Evolutionary conservation across 2,797 vertebrate genomes (phyloP).

Genomic region (Bufotes viridis): DNA sequence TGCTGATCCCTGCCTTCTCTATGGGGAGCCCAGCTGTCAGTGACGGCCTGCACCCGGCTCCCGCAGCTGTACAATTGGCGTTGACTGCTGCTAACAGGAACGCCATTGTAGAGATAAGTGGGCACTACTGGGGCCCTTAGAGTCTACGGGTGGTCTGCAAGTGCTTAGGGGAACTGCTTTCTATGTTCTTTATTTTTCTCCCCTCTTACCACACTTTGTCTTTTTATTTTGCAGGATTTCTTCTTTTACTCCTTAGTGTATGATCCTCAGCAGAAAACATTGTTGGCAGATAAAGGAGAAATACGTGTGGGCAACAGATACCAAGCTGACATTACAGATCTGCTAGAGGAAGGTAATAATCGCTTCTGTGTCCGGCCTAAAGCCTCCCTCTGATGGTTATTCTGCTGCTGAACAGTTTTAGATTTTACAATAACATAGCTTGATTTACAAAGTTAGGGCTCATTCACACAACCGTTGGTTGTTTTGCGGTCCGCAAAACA

Average conservation of each 20-base stretch:
- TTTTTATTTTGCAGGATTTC: conserved; percentile 83
- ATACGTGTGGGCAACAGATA: conserved; percentile 97
- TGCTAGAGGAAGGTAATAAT: conserved; percentile 88
- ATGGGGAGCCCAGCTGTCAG: too few relatives aligned
- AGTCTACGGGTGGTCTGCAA: too few relatives aligned
- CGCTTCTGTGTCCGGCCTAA: neutral
- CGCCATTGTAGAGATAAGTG: too few relatives aligned
- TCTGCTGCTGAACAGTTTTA: neutral
- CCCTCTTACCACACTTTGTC: conserved; percentile 35
- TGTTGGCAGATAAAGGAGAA: conserved; percentile 96
- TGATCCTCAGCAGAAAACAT: conserved; percentile 97
- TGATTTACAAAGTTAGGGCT: neutral
- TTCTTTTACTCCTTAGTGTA: conserved; percentile 99
- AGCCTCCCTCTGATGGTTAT: neutral
- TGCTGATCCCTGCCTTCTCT: too few relatives aligned
- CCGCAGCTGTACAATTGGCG: too few relatives aligned
- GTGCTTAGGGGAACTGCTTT: too few relatives aligned
- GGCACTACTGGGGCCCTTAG: too few relatives aligned
- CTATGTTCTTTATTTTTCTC: neutral
- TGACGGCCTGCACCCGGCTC: too few relatives aligned
- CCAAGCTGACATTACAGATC: conserved; percentile 96
- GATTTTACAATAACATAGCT: neutral
- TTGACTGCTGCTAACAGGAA: too few relatives aligned
- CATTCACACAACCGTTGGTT: too few relatives aligned
- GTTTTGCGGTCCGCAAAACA: too few relatives aligned